phyloP scores from a whole-genome alignment of 2,113 vertebrate genomes.

The Istiophorus platypterus region DNA sequence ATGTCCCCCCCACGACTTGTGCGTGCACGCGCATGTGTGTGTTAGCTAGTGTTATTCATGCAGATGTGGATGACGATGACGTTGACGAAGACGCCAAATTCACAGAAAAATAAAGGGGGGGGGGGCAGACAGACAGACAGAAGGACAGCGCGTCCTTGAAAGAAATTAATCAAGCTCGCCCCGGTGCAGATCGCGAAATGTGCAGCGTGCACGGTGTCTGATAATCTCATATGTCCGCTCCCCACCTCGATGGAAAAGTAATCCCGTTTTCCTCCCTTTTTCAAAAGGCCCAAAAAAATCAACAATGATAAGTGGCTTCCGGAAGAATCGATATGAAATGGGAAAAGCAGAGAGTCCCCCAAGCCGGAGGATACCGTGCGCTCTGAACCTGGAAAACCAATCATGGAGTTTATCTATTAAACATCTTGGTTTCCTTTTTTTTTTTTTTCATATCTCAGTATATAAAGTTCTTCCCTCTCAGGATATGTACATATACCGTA shows the following conservation, averaged over 20 bases:
- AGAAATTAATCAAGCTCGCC: constrained; percentile 62
- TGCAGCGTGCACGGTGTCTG: constrained; percentile 56
- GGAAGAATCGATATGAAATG: constrained; percentile 74
- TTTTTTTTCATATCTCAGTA: constrained; percentile 60
- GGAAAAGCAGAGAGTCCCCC: constrained; percentile 61
- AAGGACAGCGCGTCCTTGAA: constrained; percentile 45
- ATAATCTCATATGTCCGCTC: constrained; percentile 66
- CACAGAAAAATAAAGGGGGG: too few species aligned
- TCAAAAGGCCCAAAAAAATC: constrained; percentile 65
- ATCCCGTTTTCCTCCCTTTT: constrained; percentile 64
- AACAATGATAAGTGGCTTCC: constrained; percentile 78
- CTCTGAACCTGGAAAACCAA: constrained; percentile 69
- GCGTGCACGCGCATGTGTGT: constrained; percentile 2
- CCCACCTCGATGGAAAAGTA: constrained; percentile 73
- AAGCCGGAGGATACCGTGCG: constrained; percentile 65
- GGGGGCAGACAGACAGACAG: background rate
- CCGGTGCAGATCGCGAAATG: constrained; percentile 49
- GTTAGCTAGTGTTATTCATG: constrained; percentile 26
- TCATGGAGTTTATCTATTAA: constrained; percentile 72
- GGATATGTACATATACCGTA: constrained; percentile 39
- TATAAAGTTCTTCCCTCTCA: constrained; percentile 58
- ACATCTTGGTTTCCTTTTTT: constrained; percentile 76
- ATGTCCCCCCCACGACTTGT: constrained; percentile 53
- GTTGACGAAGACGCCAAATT: constrained; percentile 43
- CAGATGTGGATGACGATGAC: too few species aligned